Base-by-base conservation (phyloP, 2,113 vertebrate genomes). In the Okapia johnstoni region DNA sequence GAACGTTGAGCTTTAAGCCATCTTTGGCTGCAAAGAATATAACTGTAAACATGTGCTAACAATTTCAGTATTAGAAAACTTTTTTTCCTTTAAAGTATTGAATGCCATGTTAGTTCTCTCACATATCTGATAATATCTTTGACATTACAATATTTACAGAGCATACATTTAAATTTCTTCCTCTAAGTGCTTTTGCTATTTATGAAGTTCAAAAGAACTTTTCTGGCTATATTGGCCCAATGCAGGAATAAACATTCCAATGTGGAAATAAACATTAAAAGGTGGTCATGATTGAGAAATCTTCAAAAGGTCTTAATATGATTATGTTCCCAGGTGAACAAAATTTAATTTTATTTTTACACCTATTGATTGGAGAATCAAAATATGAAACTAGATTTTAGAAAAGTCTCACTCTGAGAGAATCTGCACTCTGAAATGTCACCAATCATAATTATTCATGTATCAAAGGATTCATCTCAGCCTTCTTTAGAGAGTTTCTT, bases 331-430 rank as follows among this genome's bases (percentile, higher is more conserved):
- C 70, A 92, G 84, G 33, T 58, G 54, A 85, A 66, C 54, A 92
- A 77, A 89, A 89, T 89, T 92, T 97, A 70, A 88, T 92, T 84
- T 93, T 14, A 93, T 92, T 76, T 85, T 83, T 94, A 30, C n/a
- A 40, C n/a, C 46, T 88, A 80, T 58, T 89, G 70, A 89, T 63
- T 77, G 28, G 54, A 97, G 48, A 81, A 48, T 73, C 2, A 13
- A 80, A 63, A 57, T 90, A 43, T 85, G 28, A 87, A 88, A 95
- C 19, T 25, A 26, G 23, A 91, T n/a, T 97, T 96, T 85, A 93
- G 48, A 36, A 81, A 81, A 81, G 10, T 83, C n/a, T 88, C 26
- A 88, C 23, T 94, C 88, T 43, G 63, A 93, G 84, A 96, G 61
- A 36, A 89, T 77, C 36, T 76, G 48, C 85, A 88, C 77, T 95